Evolutionary conservation across 2,888 invertebrate genomes (phyloP).

Genomic region (Ceriagrion tenellum): DNA sequence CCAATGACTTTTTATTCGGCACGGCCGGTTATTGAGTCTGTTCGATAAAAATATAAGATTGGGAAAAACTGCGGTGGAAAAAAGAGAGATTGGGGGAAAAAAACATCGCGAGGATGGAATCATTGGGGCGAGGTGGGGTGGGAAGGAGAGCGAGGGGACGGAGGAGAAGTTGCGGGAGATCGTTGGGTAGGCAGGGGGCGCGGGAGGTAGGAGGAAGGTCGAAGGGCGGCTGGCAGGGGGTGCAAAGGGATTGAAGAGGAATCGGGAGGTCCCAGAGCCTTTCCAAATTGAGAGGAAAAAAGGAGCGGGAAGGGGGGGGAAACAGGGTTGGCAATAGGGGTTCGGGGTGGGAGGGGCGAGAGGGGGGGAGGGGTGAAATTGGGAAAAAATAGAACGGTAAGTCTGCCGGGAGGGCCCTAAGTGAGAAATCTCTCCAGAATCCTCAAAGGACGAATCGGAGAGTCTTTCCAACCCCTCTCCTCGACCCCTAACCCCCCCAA

Average conservation of each 20-base stretch:
- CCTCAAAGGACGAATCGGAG: slow-evolving; percentile 31
- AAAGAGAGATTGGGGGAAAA: background rate
- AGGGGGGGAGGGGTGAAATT: background rate
- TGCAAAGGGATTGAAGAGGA: background rate
- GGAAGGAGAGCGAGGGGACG: background rate
- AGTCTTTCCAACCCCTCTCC: background rate
- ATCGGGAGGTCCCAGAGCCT: background rate
- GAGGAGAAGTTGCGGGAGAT: background rate
- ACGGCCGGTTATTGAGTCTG: background rate
- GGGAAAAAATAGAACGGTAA: background rate
- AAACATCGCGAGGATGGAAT: background rate
- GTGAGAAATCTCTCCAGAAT: slow-evolving; percentile 9
- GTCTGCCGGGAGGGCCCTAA: background rate
- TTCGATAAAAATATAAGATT: background rate
- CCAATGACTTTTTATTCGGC: slow-evolving; percentile 15
- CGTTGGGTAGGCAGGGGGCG: too few relatives aligned
- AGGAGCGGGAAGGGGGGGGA: background rate
- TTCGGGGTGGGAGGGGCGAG: background rate
- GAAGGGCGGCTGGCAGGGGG: background rate
- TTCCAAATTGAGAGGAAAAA: slow-evolving; percentile 18
- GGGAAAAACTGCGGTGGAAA: background rate
- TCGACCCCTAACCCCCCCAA: background rate
- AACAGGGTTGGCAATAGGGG: background rate
- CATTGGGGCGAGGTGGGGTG: background rate
- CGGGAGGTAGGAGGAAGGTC: background rate